These are phyloP conservation scores for Lasiurus borealis DNA, from an alignment of 2,113 vertebrate species.

Conservation along the genomic window DNA sequence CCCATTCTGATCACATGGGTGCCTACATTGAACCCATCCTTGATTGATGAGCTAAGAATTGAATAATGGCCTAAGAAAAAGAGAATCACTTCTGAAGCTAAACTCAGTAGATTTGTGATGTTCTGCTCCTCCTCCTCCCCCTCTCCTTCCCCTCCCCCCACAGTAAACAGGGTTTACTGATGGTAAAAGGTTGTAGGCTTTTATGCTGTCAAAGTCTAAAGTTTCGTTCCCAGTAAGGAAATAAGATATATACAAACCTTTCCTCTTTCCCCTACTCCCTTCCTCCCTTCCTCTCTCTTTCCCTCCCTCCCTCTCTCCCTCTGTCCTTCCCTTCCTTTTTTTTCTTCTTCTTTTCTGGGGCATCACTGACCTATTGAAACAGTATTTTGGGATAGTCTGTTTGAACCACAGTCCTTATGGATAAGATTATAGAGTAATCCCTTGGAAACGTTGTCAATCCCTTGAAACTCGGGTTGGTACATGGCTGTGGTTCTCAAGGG, in stretches of 20 bases:
- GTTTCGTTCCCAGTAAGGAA: conserved; percentile 18
- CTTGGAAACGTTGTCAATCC: background rate
- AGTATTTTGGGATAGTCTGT: background rate
- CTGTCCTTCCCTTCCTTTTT: background rate
- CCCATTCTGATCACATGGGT: background rate
- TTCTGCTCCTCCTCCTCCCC: background rate
- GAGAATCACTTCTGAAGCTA: background rate
- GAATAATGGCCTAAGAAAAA: background rate
- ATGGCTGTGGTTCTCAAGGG: background rate
- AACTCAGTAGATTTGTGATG: background rate
- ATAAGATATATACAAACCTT: background rate
- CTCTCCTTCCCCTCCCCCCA: too few species aligned
- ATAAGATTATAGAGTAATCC: background rate
- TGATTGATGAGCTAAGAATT: conserved; percentile 25
- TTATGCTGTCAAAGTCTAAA: background rate
- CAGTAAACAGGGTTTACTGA: background rate
- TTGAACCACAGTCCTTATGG: background rate
- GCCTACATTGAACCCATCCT: background rate
- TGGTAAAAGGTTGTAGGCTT: background rate
- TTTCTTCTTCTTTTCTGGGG: background rate
- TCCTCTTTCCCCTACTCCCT: background rate
- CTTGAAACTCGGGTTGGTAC: background rate
- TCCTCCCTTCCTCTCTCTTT: too few species aligned
- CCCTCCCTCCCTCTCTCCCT: background rate
- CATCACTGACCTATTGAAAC: background rate